phyloP scores from a whole-genome alignment of 2,888 invertebrate genomes.

The Cerastis leucographa region DNA sequence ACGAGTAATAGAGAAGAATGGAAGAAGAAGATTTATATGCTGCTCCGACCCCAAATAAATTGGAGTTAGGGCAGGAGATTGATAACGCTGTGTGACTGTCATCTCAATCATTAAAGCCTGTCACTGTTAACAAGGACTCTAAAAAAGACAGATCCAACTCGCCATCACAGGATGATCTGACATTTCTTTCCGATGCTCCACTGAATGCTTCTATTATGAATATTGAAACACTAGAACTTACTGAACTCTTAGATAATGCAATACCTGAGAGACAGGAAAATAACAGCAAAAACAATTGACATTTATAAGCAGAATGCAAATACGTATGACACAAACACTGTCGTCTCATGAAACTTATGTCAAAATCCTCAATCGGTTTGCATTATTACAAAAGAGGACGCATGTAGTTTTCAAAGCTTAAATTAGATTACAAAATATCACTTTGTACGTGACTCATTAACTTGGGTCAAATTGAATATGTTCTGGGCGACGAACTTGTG shows the following conservation, averaged over 20 bases:
- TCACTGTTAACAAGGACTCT: slow-evolving; percentile 2
- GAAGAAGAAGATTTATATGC: no score
- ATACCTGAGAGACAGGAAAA: slow-evolving; percentile 51
- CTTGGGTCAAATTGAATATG: slow-evolving; percentile 17
- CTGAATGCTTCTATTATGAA: not conserved
- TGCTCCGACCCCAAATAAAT: no score
- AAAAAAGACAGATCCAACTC: not conserved
- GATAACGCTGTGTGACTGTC: not conserved
- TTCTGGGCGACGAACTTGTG: slow-evolving; percentile 18
- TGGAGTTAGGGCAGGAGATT: no score
- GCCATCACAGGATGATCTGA: not conserved
- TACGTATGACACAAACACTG: slow-evolving; percentile 46
- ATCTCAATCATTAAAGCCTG: slow-evolving; percentile 9
- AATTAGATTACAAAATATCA: slow-evolving; percentile 62
- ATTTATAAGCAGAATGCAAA: slow-evolving; percentile 46
- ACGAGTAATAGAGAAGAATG: no score
- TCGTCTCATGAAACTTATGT: slow-evolving; percentile 16
- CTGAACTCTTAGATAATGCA: slow-evolving; percentile 28
- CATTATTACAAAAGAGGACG: slow-evolving; percentile 45
- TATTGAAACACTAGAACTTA: not conserved
- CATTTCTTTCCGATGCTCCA: not conserved
- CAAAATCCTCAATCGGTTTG: slow-evolving; percentile 43
- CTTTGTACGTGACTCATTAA: slow-evolving; percentile 55
- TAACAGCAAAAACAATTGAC: slow-evolving; percentile 41
- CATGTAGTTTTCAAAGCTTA: slow-evolving; percentile 27